Percentiles rank a stretch among this genome's conserved stretches.
Conservation (phyloP, 2,888 invertebrate species). For the Eueremaeus valkanovi region DNA sequence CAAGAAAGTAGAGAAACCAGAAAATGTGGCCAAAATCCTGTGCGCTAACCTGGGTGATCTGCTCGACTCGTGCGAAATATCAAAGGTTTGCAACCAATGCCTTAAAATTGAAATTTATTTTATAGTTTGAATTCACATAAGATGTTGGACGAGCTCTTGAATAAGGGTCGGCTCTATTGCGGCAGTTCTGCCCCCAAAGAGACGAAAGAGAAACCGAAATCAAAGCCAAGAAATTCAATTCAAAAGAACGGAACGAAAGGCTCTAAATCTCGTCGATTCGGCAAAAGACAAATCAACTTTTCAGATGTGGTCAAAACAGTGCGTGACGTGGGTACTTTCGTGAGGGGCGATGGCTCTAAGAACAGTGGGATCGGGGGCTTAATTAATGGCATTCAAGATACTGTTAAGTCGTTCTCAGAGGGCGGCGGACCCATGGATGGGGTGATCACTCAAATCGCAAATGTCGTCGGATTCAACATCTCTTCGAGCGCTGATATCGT, state of each 20-base stretch:
- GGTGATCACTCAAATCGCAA: constrained; percentile 40
- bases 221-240: neutral
- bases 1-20: constrained; percentile 39
- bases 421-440: constrained; percentile 41
- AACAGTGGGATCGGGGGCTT: constrained; percentile 32
- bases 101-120: neutral
- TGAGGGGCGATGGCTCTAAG: constrained; percentile 38
- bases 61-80: constrained; percentile 40
- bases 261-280: neutral
- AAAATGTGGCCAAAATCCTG: constrained; percentile 41
- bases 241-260: too few species aligned
- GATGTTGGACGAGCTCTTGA: constrained; percentile 39
- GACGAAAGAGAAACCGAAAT: neutral
- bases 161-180: constrained; percentile 39
- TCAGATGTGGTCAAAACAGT: constrained; percentile 37
- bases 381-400: constrained; percentile 37
- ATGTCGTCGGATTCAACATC: constrained; percentile 39
- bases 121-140: neutral
- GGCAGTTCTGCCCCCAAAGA: neutral
- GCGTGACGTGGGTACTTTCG: constrained; percentile 33
- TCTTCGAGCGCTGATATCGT: constrained; percentile 40
- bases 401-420: constrained; percentile 34
- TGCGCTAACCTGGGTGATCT: constrained; percentile 42
- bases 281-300: constrained; percentile 34
- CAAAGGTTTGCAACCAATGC: constrained; percentile 25